Evolutionary conservation across 2,888 invertebrate genomes (phyloP), one percentile per base, ranked within the genome.

Genomic region (Cataglyphis rosenhaueri): DNA sequence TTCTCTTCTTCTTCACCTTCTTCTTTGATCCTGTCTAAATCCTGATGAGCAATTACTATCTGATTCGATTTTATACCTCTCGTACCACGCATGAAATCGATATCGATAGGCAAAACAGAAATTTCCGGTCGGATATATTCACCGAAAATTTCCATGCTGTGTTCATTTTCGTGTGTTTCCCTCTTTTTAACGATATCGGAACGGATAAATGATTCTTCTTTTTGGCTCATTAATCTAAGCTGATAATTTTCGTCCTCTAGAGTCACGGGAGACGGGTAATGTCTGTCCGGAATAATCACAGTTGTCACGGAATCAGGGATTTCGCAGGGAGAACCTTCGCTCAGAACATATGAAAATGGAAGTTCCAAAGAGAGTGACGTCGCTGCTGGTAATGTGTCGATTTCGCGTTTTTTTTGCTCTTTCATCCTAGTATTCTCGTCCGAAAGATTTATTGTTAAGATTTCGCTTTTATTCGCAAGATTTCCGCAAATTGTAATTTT

Each of bases 281-380:
- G 74, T 65, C 90, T 89, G 1, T 93, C 92, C 0, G 94, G 92
- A 59, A 94, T 93, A 21, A 94, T 92, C 0, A 94, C 93, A 3
- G 94, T 94, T 12, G 93, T 94, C 0, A 94, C 92, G 0, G 90
- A 90, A 59, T 94, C 93, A 9, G 94, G 94, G 73, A 94, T 94
- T 3, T 94, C 93, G 61, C 91, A 90, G 0, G 94, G 94, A 3
- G 93, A 93, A 66, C 93, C 94, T 87, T 94, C 94, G 0, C 93
- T 92, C 4, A 94, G 90, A 12, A 94, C 84, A 66, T 93, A 93
- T 2, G 91, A 87, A 61, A 84, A 83, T 1, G 66, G 85, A 0
- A 86, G 41, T 5, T 82, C 71, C 15, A 61, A 48, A 10, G 71
- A 52, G 3, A 61, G 61, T 12, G 79, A 44, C 12, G 70, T 35